Evolutionary conservation across 2,888 invertebrate species (phyloP).

Genomic region (Limnephilus marmoratus): DNA sequence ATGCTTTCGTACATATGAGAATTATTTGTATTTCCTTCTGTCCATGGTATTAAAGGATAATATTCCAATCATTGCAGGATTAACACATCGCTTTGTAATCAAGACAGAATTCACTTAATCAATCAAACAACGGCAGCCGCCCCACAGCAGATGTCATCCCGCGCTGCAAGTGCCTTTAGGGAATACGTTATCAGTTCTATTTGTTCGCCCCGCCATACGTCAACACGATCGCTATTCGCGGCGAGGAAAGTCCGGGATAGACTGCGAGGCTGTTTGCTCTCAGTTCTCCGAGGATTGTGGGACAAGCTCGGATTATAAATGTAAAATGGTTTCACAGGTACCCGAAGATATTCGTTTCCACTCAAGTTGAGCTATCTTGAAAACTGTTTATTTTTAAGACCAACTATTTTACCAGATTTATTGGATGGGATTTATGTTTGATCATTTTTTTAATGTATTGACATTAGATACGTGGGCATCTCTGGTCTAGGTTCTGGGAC

Average conservation of each 20-base stretch:
- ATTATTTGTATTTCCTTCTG: too few species aligned
- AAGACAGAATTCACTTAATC: neutral
- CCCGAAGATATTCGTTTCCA: neutral
- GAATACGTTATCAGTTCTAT: constrained; percentile 22
- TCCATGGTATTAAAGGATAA: neutral
- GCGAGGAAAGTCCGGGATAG: constrained; percentile 7
- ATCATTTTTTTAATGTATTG: neutral
- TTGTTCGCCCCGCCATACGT: constrained; percentile 5
- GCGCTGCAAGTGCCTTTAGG: neutral
- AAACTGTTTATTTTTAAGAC: neutral
- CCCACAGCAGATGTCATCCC: neutral
- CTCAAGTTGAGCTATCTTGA: neutral
- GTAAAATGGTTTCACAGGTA: neutral
- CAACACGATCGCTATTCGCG: constrained; percentile 11
- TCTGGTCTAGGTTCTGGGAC: neutral
- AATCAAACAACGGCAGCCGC: neutral
- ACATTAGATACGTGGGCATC: neutral
- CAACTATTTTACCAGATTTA: neutral
- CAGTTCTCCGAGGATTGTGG: neutral
- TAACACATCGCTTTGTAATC: neutral
- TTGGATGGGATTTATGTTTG: neutral
- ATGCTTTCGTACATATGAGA: too few species aligned
- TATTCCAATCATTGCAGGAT: neutral
- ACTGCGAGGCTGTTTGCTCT: neutral
- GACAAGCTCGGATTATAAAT: neutral